Base-by-base conservation (phyloP, 2,797 vertebrate species). In the Hylomyscus alleni region DNA sequence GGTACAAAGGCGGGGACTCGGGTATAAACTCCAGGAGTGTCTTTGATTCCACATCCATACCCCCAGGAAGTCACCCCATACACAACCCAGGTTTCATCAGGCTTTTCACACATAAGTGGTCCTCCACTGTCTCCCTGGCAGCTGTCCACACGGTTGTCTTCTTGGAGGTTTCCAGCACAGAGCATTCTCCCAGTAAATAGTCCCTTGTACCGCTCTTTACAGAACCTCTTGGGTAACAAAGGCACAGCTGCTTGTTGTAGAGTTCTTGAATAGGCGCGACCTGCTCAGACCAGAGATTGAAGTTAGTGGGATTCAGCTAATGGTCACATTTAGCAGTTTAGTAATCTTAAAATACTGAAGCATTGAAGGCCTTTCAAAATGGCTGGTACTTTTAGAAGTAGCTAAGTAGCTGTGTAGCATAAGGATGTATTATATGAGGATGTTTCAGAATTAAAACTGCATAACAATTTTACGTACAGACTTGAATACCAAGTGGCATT, bases 1-100 rank as follows among this genome's bases (percentile, higher is more conserved):
- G 99, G 98, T 97, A 99, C 98, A 83, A 99, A 99, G 95, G 99
- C 98, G 0, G 99, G 99, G 14, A 99, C 99, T 99, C 99, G 99
- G 83, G 99, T 99, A 97, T 99, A 99, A 96, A 99, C 99, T 1
- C 99, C 99, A 0, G 99, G 99, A 12, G 99, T 99, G 92, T 99
- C 99, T 82, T 99, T 99, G 20, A 99, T 98, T 65, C 99, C 98
- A 86, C 99, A 99, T 54, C 99, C 99, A 0, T 99, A 99, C 84
- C 99, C 99, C 99, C 99, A 99, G 86, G 99, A 99, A 2, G 99
- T 99, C 87, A 99, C 99, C 7, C 99, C 99, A 0, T 99, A 99
- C n/a, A 99, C 99, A 20, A 99, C 99, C 99, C 99, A 99, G 72
- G 98, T 98, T 72, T 99, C 99, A 56, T 99, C 99, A 0, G 98